phyloP scores from a whole-genome alignment of 2,797 vertebrate species.

The Saguinus oedipus region DNA sequence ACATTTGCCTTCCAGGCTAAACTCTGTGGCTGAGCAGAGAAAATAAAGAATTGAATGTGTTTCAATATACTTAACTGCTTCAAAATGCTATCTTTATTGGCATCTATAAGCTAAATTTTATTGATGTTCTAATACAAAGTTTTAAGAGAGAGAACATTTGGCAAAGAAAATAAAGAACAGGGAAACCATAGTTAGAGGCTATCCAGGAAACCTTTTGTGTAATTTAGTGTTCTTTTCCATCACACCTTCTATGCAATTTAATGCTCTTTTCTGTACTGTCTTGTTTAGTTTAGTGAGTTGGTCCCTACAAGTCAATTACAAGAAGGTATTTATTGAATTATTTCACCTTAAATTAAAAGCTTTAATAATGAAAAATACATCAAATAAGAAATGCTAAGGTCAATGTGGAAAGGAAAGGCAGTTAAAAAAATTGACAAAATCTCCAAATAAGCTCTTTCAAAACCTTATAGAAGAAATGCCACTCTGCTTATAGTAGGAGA shows the following conservation, averaged over 20 bases:
- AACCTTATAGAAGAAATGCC: slow-evolving; percentile 26
- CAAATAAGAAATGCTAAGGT: slow-evolving; percentile 69
- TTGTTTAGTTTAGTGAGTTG: slow-evolving; percentile 71
- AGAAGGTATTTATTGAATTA: slow-evolving; percentile 69
- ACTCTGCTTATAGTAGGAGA: slow-evolving; percentile 42
- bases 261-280: slow-evolving; percentile 59
- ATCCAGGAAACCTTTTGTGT: not conserved
- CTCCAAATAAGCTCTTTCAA: slow-evolving; percentile 70
- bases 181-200: not conserved
- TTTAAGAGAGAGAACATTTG: not conserved
- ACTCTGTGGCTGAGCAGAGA: not conserved
- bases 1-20: not conserved
- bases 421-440: slow-evolving; percentile 55
- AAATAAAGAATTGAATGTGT: not conserved
- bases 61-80: not conserved
- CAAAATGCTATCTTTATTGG: not conserved
- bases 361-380: slow-evolving; percentile 73
- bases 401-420: slow-evolving; percentile 67
- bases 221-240: slow-evolving; percentile 53
- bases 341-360: slow-evolving; percentile 76
- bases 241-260: slow-evolving; percentile 69
- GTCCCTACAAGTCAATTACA: slow-evolving; percentile 81
- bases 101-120: slow-evolving; percentile 47
- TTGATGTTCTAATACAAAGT: not conserved
- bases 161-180: slow-evolving; percentile 39